These are phyloP conservation scores for Eumerus sabulonum DNA, from an alignment of 2,888 invertebrate genomes.

Conservation along the genomic window DNA sequence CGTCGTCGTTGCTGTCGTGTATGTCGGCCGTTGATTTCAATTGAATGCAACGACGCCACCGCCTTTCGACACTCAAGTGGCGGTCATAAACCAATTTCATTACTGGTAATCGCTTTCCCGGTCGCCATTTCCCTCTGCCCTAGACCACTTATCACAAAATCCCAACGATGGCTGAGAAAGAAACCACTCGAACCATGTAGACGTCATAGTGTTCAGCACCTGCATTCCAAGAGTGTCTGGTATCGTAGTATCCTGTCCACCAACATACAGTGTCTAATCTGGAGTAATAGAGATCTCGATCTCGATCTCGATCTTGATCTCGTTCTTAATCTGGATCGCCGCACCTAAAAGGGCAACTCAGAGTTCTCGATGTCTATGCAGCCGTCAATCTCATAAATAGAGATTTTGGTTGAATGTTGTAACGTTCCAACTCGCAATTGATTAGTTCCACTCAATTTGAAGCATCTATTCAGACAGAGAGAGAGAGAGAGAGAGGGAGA, in stretches of 20 bases:
- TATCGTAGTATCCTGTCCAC: neutral
- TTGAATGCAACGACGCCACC: slow-evolving; percentile 62
- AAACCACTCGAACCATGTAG: slow-evolving; percentile 31
- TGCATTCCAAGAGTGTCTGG: slow-evolving; percentile 35
- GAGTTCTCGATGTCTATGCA: slow-evolving; percentile 7
- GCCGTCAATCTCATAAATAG: slow-evolving; percentile 48
- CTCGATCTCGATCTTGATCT: too few relatives aligned
- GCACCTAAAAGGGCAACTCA: slow-evolving; percentile 42
- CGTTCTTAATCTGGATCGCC: too few relatives aligned
- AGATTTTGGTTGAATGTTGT: slow-evolving; percentile 53
- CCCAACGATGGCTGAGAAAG: slow-evolving; percentile 34
- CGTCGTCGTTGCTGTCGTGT: too few relatives aligned
- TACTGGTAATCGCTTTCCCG: too few relatives aligned
- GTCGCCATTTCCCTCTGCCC: too few relatives aligned
- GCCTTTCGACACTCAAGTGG: slow-evolving; percentile 40
- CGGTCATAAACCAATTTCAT: slow-evolving; percentile 38
- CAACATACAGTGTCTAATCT: too few relatives aligned
- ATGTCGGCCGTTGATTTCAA: slow-evolving; percentile 48
- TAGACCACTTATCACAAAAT: slow-evolving; percentile 49
- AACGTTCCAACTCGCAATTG: slow-evolving; percentile 52
- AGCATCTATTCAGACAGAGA: slow-evolving; percentile 49
- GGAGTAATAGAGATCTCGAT: too few relatives aligned
- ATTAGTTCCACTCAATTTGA: slow-evolving; percentile 68
- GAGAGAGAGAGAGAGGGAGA: slow-evolving; percentile 5
- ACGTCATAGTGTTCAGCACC: slow-evolving; percentile 45